Conservation (phyloP, 2,888 invertebrate species). For the Aporophyla nigra region DNA sequence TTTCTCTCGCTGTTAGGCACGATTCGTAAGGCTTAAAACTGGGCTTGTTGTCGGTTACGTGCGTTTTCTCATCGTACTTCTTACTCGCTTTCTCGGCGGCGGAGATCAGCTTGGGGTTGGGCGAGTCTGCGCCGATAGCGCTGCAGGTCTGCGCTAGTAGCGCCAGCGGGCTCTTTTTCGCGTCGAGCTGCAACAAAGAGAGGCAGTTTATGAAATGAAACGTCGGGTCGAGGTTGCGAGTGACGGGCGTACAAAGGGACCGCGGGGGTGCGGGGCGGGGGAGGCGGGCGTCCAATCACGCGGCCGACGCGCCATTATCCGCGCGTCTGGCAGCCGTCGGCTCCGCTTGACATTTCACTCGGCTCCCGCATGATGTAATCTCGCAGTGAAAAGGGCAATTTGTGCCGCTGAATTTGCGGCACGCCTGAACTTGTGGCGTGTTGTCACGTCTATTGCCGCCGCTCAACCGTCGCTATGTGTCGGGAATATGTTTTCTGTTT, state of each 20-base stretch:
- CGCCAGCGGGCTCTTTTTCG: constrained; percentile 99
- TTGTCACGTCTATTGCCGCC: constrained; percentile 86
- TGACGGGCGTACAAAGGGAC: constrained; percentile 89
- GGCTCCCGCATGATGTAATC: constrained; percentile 91
- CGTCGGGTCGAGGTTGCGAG: constrained; percentile 88
- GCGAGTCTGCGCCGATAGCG: constrained; percentile 97
- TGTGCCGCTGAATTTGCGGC: constrained; percentile 91
- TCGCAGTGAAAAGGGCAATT: constrained; percentile 91
- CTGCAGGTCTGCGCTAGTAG: constrained; percentile 99
- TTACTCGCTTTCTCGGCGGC: constrained; percentile 93
- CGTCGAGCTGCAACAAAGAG: constrained; percentile 96
- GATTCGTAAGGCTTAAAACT: constrained; percentile 95
- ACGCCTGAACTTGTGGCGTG: constrained; percentile 87
- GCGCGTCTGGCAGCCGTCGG: constrained; percentile 91
- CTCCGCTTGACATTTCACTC: constrained; percentile 91
- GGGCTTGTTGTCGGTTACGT: constrained; percentile 90
- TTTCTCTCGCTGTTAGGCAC: constrained; percentile 91
- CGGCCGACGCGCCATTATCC: constrained; percentile 91
- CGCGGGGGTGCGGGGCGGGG: constrained; percentile 78
- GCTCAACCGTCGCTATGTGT: constrained; percentile 66
- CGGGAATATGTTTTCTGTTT: constrained; percentile 70
- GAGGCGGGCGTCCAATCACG: constrained; percentile 89
- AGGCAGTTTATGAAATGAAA: constrained; percentile 88
- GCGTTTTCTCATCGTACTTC: constrained; percentile 92
- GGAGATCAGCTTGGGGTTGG: constrained; percentile 94